Base-by-base conservation (phyloP, 23 tunicate genomes). In the Corella eumyota region DNA sequence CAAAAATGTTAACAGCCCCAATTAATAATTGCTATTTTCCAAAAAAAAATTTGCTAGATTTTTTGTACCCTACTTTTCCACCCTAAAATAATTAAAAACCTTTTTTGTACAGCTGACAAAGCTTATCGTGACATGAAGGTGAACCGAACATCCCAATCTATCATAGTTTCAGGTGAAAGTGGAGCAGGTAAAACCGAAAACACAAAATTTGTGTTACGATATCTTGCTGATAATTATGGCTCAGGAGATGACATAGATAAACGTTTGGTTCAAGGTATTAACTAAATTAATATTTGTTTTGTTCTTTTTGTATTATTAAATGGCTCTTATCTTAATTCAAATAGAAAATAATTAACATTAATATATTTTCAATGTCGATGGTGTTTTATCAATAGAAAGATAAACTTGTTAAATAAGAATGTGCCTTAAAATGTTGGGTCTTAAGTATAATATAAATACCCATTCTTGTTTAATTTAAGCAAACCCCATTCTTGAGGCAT, bases 161-260 rank as follows among this genome's bases (percentile, higher is more conserved):
- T 90, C 27, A 79, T 90, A 40, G 97, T 90, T 26, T 79, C 90
- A 1, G 97, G 97, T 20, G 97, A 90, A 56, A 79, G 90, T 50
- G 97, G 97, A 24, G 97, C 97, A 3, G 97, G 97, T n/a, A 90
- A 90, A 68, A 90, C 97, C 0, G 97, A 90, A 69, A 90, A 90
- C 62, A 90, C 97, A 7, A 90, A 90, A 69, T 90, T 90, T 62
- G 82, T 74, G 27, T 66, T 90, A 24, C 65, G 77, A 36, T 90
- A 90, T 56, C 64, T 90, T n/a, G 97, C 90, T 3, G 90, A 90
- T 35, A 81, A 64, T 11, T 90, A 90, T 49, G 97, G 97, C 4
- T 64, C 81, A 21, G 90, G 97, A 5, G 90, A 90, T 45, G 70
- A 77, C 24, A 77, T 86, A 45, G 95, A 86, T 40, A 77, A 71